Evolutionary conservation across 2,113 vertebrate genomes (phyloP).

Genomic region (Scartelaos histophorus): DNA sequence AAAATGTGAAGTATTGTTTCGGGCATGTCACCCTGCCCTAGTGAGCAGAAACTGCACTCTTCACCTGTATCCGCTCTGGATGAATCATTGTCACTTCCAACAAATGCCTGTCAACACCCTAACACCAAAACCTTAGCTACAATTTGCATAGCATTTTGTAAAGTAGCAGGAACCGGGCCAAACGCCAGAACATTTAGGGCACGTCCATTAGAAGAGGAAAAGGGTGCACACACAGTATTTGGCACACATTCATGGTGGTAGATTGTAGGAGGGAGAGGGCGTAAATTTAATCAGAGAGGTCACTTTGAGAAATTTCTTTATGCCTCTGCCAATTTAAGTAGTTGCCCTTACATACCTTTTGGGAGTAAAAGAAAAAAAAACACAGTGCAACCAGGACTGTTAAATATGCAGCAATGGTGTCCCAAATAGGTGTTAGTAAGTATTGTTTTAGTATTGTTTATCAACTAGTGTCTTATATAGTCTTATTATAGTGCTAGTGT

Average conservation of each 20-base stretch:
- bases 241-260: not conserved
- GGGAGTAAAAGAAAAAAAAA: not conserved
- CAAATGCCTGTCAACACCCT: not conserved
- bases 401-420: not conserved
- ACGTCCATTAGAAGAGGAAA: not conserved
- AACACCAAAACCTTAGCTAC: not conserved
- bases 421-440: not conserved
- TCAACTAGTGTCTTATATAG: no score
- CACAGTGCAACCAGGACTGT: not conserved
- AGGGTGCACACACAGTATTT: not conserved
- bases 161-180: not conserved
- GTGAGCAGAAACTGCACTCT: not conserved
- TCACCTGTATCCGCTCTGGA: not conserved
- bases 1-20: not conserved
- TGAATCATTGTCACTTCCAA: not conserved
- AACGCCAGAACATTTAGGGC: not conserved
- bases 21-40: not conserved
- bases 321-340: not conserved
- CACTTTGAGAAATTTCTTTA: conserved; percentile 3
- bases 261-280: not conserved
- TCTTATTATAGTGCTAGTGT: no score
- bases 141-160: not conserved
- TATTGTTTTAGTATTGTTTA: no score
- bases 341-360: not conserved
- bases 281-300: conserved; percentile 1